Evolutionary conservation across 1,140 invertebrate species (phyloP), one percentile per base, ranked within the genome.

Genomic region (Theocolax elegans): DNA sequence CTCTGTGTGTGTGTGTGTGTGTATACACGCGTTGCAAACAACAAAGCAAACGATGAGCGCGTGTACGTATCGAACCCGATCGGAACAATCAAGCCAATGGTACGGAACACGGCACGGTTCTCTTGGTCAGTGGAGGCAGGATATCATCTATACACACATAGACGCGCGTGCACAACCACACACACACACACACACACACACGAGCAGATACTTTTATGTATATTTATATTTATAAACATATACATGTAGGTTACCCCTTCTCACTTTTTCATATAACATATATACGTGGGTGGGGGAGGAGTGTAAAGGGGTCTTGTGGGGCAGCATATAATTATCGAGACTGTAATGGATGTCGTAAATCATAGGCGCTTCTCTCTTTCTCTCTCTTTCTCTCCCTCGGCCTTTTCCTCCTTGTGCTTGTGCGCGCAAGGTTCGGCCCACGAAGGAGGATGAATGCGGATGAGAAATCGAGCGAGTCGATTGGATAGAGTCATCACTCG

Each of bases 401-500:
- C 46, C 17, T 44, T 35, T 38, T 35, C 21, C 44, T 63, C 59
- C 23, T 21, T n/a, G 21, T 7, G 8, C 23, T 21, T 54, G 2
- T 51, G 8, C 67, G 60, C 48, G 65, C 75, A 10, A 76, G 76
- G 79, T 72, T 79, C 81, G 72, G 79, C 82, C 82, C 78, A 83
- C 77, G 75, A 78, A 74, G 73, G 71, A 76, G 72, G 74, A 82
- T 80, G 80, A 81, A 85, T 76, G 77, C 79, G 77, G 76, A 84
- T 83, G 82, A 81, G 80, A 82, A 86, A 83, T 84, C 77, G 77
- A 76, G 78, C 72, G 58, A 74, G 71, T 76, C 75, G 81, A 85
- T 85, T 86, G 84, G 84, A 86, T 86, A 84, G 77, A 86, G 85
- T 80, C 85, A 82, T 86, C 85, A 85, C 76, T 75, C 65, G 71